A percentile compares a stretch with the other conserved stretches of the same genome.
Evolutionary conservation across 2,888 invertebrate genomes (phyloP).

Genomic region (Heliconius hortense): DNA sequence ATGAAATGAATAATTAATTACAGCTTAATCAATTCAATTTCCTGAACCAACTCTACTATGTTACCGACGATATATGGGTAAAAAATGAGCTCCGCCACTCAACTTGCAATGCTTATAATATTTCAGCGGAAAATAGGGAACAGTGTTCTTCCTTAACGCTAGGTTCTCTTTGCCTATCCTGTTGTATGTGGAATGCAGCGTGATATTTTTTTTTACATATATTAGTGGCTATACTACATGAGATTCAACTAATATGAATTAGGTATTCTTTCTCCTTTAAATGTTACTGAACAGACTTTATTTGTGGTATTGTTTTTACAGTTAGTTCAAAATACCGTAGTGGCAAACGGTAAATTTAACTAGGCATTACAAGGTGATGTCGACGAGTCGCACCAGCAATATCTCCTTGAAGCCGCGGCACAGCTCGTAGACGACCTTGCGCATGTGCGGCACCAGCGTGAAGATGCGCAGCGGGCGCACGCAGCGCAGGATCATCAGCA

Average conservation of each 20-base stretch:
- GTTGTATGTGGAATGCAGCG: no score
- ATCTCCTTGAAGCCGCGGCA: constrained; percentile 99
- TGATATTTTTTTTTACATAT: no score
- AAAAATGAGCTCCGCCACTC: no score
- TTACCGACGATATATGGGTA: no score
- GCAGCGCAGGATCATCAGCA: constrained; percentile 97
- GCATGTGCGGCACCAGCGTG: constrained; percentile 99
- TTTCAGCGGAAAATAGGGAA: no score
- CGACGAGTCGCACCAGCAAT: constrained; percentile 85
- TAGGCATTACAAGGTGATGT: no score
- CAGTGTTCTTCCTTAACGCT: no score
- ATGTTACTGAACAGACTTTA: not conserved
- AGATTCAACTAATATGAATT: not conserved
- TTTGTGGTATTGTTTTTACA: not conserved
- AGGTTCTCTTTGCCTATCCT: no score
- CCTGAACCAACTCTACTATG: no score
- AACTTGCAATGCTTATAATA: no score
- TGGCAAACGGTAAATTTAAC: not conserved
- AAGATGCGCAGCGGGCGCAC: constrained; percentile 98
- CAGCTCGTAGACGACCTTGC: constrained; percentile 98
- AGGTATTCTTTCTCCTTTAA: not conserved
- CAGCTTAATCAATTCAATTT: no score
- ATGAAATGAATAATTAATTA: no score
- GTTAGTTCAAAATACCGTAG: not conserved
- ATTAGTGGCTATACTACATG: not conserved